Percentiles rank a stretch among this genome's conserved stretches.
Conservation (phyloP, 1,140 invertebrate genomes). For the Laodelphax striatellus region DNA sequence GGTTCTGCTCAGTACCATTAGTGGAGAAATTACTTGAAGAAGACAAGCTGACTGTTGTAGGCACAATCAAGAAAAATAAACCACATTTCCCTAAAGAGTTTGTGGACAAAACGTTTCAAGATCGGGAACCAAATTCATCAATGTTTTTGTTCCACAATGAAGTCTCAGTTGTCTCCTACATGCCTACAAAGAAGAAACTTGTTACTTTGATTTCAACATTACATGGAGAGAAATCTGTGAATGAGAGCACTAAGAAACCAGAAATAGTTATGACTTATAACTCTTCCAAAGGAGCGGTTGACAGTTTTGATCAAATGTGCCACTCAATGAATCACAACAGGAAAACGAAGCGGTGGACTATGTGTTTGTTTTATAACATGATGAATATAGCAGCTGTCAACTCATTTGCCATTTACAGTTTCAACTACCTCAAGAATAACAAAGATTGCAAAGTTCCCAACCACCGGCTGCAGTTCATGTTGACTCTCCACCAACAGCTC, state of each 20-base stretch:
- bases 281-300: constrained; percentile 30
- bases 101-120: neutral
- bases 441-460: neutral
- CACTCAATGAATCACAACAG: neutral
- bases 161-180: constrained; percentile 12
- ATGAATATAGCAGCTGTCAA: neutral
- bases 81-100: constrained; percentile 12
- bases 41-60: constrained; percentile 22
- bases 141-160: constrained; percentile 12
- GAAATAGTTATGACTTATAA: constrained; percentile 28
- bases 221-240: constrained; percentile 7
- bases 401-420: neutral
- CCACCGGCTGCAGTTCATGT: too few species aligned
- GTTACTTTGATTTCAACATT: constrained; percentile 17
- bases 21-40: constrained; percentile 14
- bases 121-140: neutral
- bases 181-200: constrained; percentile 19
- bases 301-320: constrained; percentile 27
- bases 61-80: constrained; percentile 22
- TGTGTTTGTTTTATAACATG: constrained; percentile 5
- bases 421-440: neutral
- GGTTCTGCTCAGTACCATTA: constrained; percentile 22
- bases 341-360: neutral
- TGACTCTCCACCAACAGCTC: too few species aligned
- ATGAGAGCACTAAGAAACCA: constrained; percentile 19